Evolutionary conservation across 2,113 vertebrate genomes (phyloP), one percentile per base, ranked within the genome.

Genomic region (Rhinopomastus cyanomelas): DNA sequence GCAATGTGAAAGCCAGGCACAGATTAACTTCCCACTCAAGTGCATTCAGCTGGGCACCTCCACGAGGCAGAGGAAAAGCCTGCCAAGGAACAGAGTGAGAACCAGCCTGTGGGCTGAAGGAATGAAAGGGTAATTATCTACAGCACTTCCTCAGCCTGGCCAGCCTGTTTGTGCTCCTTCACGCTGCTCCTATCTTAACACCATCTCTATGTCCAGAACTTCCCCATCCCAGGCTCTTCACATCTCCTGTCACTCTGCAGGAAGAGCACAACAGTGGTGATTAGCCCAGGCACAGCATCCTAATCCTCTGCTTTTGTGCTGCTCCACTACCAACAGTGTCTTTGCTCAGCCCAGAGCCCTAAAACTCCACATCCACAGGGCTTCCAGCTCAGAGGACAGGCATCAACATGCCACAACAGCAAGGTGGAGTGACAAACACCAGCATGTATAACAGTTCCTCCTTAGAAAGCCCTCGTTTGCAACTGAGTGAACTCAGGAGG

Each of bases 41-140:
- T 44, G 77, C 85, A 94, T 81, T 86, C 74, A 81, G 55, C 77
- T 93, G 65, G 56, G 61, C 88, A 64, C 25, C 78, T 64, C 44
- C 53, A 72, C 37, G 61, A 59, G 64, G 15, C 68, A 49, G 36
- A 87, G 62, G 59, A 81, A 89, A 87, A 87, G 75, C 55, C 39
- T 90, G 88, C 88, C 88, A 94, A 92, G 80, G 83, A 89, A 78
- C 61, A 77, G 57, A 78, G 60, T 0, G 8, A 83, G 53, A 49
- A 88, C 18, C 88, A 60, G 77, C 37, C 85, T 72, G 57, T 9
- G 13, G 64, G 25, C 80, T 88, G 60, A 36, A 60, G 65, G 87
- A 92, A 88, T 72, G 26, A 84, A 88, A 92, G 53, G 27, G 23
- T 26, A 27, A 77, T 73, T 67, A 66, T 57, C 52, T 61, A 51